Conservation (phyloP, 2,113 vertebrate genomes). For the Fregata magnificens region DNA sequence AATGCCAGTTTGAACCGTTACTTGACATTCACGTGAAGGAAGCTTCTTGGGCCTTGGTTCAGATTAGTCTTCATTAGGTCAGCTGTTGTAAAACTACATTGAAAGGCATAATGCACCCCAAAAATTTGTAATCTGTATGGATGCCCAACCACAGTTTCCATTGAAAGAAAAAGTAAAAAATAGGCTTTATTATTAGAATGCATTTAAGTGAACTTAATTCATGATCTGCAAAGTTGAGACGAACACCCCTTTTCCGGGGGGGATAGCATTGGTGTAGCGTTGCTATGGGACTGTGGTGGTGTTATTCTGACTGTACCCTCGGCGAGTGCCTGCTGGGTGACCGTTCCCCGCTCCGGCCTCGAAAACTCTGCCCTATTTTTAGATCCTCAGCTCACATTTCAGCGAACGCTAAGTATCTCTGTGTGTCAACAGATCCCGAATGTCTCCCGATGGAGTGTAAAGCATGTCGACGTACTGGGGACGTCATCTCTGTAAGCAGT, state of each 20-base stretch:
- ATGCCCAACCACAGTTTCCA: not conserved
- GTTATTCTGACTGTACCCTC: not conserved
- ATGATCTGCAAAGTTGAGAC: not conserved
- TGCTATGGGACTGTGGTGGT: constrained; percentile 31
- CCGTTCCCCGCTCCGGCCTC: not conserved
- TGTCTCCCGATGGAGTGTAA: not conserved
- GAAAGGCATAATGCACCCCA: not conserved
- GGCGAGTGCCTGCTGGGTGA: not conserved
- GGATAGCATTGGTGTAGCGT: not conserved
- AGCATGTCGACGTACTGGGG: not conserved
- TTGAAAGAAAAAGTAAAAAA: not conserved
- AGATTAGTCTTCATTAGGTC: not conserved
- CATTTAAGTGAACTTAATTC: not conserved
- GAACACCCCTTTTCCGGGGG: not conserved
- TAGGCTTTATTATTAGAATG: not conserved
- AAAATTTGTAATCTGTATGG: not conserved
- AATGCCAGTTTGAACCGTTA: not conserved
- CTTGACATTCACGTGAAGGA: not conserved
- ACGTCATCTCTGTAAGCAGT: not conserved
- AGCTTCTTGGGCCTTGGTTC: not conserved
- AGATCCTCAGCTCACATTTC: constrained; percentile 62
- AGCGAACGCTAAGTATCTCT: not conserved
- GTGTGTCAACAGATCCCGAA: constrained; percentile 47
- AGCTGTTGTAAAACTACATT: not conserved
- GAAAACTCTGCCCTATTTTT: constrained; percentile 69